A percentile compares a stretch with the other conserved stretches of the same genome.
Evolutionary conservation across 2,113 vertebrate species (phyloP).

Genomic region (Phaetusa simplex): DNA sequence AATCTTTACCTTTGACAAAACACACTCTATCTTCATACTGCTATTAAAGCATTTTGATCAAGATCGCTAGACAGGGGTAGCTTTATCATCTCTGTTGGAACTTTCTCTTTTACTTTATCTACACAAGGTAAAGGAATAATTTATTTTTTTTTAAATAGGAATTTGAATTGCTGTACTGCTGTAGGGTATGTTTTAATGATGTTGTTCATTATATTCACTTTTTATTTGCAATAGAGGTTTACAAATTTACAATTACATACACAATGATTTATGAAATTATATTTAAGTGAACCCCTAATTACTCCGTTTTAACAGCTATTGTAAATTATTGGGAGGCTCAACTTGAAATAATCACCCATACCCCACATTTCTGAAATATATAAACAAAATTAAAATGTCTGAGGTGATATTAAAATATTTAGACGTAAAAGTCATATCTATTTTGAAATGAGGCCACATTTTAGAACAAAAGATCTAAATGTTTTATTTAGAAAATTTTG

Average conservation of each 20-base stretch:
- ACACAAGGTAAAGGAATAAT: background rate
- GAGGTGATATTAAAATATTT: background rate
- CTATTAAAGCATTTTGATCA: background rate
- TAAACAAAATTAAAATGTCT: background rate
- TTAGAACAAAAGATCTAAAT: background rate
- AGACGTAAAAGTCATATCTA: background rate
- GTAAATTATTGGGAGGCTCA: background rate
- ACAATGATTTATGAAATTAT: background rate
- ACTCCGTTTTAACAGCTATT: background rate
- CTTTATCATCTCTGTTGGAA: background rate
- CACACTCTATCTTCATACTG: background rate
- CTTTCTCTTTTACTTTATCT: background rate
- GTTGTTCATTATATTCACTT: background rate
- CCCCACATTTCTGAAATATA: background rate
- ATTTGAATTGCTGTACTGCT: background rate
- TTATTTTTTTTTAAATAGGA: background rate
- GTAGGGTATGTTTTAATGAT: background rate
- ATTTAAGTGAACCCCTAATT: background rate
- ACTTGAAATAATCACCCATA: background rate
- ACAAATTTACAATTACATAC: background rate
- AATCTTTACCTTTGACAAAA: background rate
- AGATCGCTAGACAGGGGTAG: background rate
- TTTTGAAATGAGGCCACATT: background rate
- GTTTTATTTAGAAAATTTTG: background rate
- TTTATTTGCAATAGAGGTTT: background rate